Evolutionary conservation across 2,888 invertebrate species (phyloP), one percentile per base, ranked within the genome.

Genomic region (Gymnocheta viridis): DNA sequence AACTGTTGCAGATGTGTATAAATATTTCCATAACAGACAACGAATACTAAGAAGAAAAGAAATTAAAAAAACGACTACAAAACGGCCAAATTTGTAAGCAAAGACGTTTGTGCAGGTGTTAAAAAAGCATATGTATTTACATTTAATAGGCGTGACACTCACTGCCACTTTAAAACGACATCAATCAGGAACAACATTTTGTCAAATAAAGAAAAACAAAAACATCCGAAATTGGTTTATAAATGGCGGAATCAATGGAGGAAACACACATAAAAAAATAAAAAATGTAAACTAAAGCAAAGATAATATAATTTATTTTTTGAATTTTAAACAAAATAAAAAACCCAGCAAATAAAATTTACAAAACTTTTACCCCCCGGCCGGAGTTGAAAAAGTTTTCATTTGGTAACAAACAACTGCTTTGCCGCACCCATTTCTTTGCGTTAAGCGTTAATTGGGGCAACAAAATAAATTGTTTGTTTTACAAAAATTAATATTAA

Each of bases 1-100:
- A 81, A 73, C 67, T 69, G 73, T 81, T 81, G 77, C 80, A 67
- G 62, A 24, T 74, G 19, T 47, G 29, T 29, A 62, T 24, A 35
- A 47, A 79, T 66, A 66, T 58, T 67, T 58, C n/a, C 24, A 56
- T 44, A 66, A 12, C 47, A 69, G 35, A 35, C 22, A 67, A 6
- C 6, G 38, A 38, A 27, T 35, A 2, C 0, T 35, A n/a, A 4
- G n/a, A 24, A 22, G 56, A 64, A 51, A 49, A 17, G 38, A 14
- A 66, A 22, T n/a, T n/a, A n/a, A n/a, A n/a, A n/a, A n/a, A n/a
- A n/a, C n/a, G n/a, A n/a, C n/a, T n/a, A n/a, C n/a, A n/a, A n/a
- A n/a, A n/a, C n/a, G n/a, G n/a, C n/a, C n/a, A n/a, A n/a, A n/a
- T n/a, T n/a, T n/a, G n/a, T n/a, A n/a, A n/a, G n/a, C n/a, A n/a